Evolutionary conservation across 2,797 vertebrate species (phyloP), one percentile per base, ranked within the genome.

Genomic region (Phataginus tetradactyla): DNA sequence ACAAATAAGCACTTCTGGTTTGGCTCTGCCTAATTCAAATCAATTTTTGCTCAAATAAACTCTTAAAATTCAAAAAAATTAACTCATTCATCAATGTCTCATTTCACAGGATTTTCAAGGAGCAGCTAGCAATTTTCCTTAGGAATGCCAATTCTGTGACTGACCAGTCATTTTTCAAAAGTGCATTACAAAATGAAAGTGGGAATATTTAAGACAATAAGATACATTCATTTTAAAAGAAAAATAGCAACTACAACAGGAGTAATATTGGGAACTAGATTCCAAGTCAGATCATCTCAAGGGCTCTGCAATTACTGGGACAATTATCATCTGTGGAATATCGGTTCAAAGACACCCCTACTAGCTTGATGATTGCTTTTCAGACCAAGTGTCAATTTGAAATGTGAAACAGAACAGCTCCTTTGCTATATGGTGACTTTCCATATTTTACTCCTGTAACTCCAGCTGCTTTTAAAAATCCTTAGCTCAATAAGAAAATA

Each of bases 331-430:
- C 68, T 59, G 49, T n/a, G 27, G 21, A 66, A 69, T 25, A 59
- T 72, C 8, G 11, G 45, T 42, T 92, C 88, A 77, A 88, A 88
- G 72, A 85, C 4, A 2, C 27, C 29, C 72, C 94, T 37, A 42
- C 53, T 23, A 83, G 77, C 81, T 6, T 57, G 59, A 72, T 72
- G 57, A 94, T 49, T 94, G 71, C 78, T 94, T 83, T 95, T 86
- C 81, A 92, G 75, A 69, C 53, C 51, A 86, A 95, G 72, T 59
- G 49, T n/a, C 97, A 88, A 74, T 90, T 81, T 81, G 78, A 61
- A 94, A 68, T 37, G 14, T 27, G 1, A 90, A 94, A 92, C 49
- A 88, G 77, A 42, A 91, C 42, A 69, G 42, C 32, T 57, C n/a
- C 51, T 95, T 90, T 87, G 75, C 51, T 66, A 86, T 4, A 77